Base-by-base conservation (phyloP, 1,140 invertebrate species). In the Augochlora pura region DNA sequence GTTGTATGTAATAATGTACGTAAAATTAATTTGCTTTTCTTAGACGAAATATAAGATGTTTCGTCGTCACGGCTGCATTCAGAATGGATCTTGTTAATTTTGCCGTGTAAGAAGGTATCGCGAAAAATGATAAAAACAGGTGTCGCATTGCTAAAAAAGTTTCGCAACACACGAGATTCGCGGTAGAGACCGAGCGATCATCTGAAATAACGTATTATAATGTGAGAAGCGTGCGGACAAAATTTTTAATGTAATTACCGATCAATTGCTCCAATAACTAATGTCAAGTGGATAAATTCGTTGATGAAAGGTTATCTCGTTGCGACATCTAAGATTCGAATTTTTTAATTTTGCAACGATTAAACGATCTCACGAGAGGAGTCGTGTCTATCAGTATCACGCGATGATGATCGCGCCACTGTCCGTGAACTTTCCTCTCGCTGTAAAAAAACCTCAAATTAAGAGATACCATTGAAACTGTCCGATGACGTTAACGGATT, bases 401-500 rank as follows among this genome's bases (percentile, higher is more conserved):
- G 69, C 69, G 69, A 71, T 25, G 69, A 71, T 25, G n/a, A 42
- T 38, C 54, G 27, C 52, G 27, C n/a, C 18, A n/a, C 59, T 25
- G 69, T 23, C 49, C 69, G 69, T 71, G 69, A 60, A 71, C 32
- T 71, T 70, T 14, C 38, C 32, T 62, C 54, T 14, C n/a, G 38
- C 27, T 42, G 12, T 8, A 18, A 49, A 38, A n/a, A 10, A 18
- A 16, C 3, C 6, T 3, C 3, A 7, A 21, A 49, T 60, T 21
- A 0, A 21, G 21, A 12, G 46, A 74, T 65, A 38, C n/a, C 14
- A 66, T 57, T 2, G 10, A 16, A 39, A 54, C 54, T 66, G 25
- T 3, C 18, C 27, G 4, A 9, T 39, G 49, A 42, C 25, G 42
- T 23, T 10, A 9, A 21, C 4, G 2, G 8, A 25, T 54, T 9